A percentile compares a stretch with the other conserved stretches of the same genome.
Conservation (phyloP, 2,797 vertebrate genomes). For the Lutjanus argentimaculatus region DNA sequence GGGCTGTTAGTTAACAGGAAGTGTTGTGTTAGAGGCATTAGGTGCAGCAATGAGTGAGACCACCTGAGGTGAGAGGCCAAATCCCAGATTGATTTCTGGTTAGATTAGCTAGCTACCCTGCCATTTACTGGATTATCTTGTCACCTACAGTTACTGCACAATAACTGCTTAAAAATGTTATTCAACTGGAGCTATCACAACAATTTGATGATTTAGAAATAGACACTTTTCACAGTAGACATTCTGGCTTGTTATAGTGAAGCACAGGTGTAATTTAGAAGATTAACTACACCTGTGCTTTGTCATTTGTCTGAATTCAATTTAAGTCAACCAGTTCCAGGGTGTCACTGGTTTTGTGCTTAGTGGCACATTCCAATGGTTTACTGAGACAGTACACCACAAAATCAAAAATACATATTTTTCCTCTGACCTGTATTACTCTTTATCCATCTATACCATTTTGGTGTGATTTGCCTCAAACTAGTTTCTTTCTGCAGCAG, state of each 20-base stretch:
- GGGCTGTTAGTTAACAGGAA: constrained; percentile 1
- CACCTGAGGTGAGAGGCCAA: constrained; percentile 15
- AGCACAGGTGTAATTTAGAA: constrained; percentile 1
- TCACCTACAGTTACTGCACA: neutral
- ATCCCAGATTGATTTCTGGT: constrained; percentile 11
- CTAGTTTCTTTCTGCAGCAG: no score
- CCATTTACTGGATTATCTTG: constrained; percentile 6
- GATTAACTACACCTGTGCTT: constrained; percentile 8
- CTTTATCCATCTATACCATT: no score
- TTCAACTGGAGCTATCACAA: neutral
- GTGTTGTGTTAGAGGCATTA: neutral
- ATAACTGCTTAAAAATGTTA: neutral
- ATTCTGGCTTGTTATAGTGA: neutral
- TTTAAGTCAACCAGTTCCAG: constrained; percentile 2
- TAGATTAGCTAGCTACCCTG: constrained; percentile 9
- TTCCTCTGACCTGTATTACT: no score
- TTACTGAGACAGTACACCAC: neutral
- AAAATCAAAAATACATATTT: no score
- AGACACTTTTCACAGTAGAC: neutral
- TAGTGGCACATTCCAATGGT: neutral
- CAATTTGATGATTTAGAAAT: neutral
- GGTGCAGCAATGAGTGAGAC: constrained; percentile 3
- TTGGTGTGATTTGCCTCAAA: no score
- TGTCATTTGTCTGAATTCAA: neutral
- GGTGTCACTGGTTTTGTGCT: neutral